Conservation (phyloP, 2,888 invertebrate species). For the Caenorhabditis wallacei region DNA sequence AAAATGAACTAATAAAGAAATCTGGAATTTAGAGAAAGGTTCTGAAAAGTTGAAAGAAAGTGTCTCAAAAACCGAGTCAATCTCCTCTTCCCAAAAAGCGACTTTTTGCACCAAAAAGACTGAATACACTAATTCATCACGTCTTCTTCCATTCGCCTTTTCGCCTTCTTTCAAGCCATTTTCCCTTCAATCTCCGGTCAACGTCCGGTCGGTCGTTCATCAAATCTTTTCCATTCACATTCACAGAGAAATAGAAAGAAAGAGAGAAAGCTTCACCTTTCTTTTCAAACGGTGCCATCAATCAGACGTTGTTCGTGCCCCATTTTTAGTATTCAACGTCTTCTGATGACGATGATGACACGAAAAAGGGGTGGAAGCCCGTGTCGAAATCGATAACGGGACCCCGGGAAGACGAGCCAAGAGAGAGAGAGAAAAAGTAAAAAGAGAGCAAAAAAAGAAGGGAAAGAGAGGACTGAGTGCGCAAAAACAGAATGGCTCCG, state of each 20-base stretch:
- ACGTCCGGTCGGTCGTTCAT: constrained; percentile 34
- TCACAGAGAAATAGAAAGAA: no score
- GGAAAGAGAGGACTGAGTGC: constrained; percentile 24
- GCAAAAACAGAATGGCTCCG: constrained; percentile 31
- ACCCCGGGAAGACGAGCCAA: constrained; percentile 15
- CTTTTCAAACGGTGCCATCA: constrained; percentile 12
- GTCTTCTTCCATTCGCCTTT: constrained; percentile 9
- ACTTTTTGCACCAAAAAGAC: background rate
- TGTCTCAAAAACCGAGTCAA: no score
- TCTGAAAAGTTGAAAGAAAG: no score
- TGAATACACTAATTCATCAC: constrained; percentile 46
- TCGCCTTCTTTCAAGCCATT: background rate
- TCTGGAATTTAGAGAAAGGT: no score
- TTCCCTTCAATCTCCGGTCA: constrained; percentile 36
- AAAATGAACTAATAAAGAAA: no score
- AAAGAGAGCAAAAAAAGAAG: constrained; percentile 23
- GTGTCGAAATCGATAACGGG: constrained; percentile 45
- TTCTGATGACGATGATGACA: constrained; percentile 15
- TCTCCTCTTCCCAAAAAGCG: background rate
- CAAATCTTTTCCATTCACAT: constrained; percentile 8
- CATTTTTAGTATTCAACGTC: constrained; percentile 8
- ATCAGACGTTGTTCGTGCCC: constrained; percentile 1
- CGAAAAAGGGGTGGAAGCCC: constrained; percentile 10
- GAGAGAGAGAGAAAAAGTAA: constrained; percentile 33
- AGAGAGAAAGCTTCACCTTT: background rate